Base-by-base conservation (phyloP, 1,140 invertebrate species). In the Acyrthosiphon pisum region DNA sequence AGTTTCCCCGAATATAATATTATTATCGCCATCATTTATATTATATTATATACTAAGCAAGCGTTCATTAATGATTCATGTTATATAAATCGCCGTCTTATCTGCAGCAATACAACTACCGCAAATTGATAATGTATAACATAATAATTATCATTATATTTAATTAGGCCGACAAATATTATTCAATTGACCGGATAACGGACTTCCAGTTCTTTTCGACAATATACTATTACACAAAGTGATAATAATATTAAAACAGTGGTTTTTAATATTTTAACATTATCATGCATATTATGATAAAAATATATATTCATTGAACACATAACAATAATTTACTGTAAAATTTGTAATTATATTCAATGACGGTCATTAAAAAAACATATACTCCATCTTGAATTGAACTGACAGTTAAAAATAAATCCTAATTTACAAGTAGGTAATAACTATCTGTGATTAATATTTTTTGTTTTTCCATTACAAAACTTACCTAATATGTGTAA, bases 81-180 rank as follows among this genome's bases (percentile, higher is more conserved):
- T 84, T 26, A 86, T 46, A 56, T 89, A 56, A 26, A 89, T 37
- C 88, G 9, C 37, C 14, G 48, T 89, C 35, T 91, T 76, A 91
- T 91, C 90, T 35, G 18, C 41, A n/a, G 30, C 30, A 56, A 50
- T 23, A 81, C 22, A 50, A 92, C 91, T 50, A 41, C 91, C 37
- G 91, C 91, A 50, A 83, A 92, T 92, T 50, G 91, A 92, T 92
- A 92, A 92, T 30, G 44, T 90, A 30, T 90, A 83, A 41, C 35
- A 50, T 50, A 37, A 26, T 83, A 68, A 76, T 46, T 46, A 76
- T 91, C 60, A 18, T 46, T n/a, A 68, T 91, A 26, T 44, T 41
- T 81, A 92, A 92, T 92, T 92, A 83, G 91, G 91, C 91, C 91
- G 91, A 92, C 91, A 92, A 48, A 92, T 92, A 48, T 50, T n/a